Conservation (phyloP, 1,140 invertebrate species). For the Tribolium madens region DNA sequence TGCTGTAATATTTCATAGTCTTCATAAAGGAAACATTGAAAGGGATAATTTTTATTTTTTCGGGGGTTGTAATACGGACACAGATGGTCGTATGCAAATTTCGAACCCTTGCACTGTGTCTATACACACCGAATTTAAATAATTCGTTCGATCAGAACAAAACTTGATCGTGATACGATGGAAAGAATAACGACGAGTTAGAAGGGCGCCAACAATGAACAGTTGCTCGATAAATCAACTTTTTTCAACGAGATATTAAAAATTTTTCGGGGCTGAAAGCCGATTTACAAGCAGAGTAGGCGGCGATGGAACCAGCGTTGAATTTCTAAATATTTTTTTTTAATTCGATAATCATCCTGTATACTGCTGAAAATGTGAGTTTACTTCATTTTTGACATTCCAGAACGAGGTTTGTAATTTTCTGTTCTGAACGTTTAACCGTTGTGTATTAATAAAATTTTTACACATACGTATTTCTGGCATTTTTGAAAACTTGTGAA, state of each 20-base stretch:
- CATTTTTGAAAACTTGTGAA: no score
- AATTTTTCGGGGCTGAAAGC: neutral
- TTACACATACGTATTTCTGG: no score
- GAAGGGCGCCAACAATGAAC: neutral
- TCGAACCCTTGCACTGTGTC: constrained; percentile 27
- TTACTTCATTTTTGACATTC: no score
- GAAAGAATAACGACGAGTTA: neutral
- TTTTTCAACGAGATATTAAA: constrained; percentile 27
- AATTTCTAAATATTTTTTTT: no score
- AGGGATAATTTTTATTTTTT: constrained; percentile 45
- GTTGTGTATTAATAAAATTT: no score
- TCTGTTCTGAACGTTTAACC: no score
- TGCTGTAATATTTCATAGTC: constrained; percentile 36
- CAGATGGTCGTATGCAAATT: constrained; percentile 36
- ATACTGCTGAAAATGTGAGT: no score
- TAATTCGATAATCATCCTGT: no score
- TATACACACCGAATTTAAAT: constrained; percentile 36
- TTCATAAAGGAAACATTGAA: constrained; percentile 44
- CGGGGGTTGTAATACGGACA: constrained; percentile 42
- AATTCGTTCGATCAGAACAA: constrained; percentile 13
- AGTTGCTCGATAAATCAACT: constrained; percentile 36
- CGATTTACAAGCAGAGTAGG: no score
- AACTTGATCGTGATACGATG: neutral
- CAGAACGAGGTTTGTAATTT: no score
- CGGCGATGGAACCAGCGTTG: no score